phyloP scores from a whole-genome alignment of 1,140 invertebrate species.

The Plutomurus gul region DNA sequence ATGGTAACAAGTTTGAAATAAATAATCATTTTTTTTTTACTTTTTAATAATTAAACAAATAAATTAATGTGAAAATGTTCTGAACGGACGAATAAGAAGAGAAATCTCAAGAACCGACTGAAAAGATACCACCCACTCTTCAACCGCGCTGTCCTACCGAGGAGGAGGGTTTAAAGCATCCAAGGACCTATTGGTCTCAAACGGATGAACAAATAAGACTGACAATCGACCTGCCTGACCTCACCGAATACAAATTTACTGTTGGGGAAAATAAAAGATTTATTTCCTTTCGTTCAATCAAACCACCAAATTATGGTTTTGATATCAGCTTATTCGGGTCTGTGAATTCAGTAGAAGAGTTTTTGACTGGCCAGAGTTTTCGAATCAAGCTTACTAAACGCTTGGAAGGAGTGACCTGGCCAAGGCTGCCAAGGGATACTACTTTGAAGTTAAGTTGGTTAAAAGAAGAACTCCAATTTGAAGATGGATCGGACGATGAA shows the following conservation, averaged over 20 bases:
- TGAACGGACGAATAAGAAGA: neutral
- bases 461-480: neutral
- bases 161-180: neutral
- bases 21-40: too few species aligned
- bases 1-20: too few species aligned
- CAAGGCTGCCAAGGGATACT: neutral
- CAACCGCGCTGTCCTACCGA: neutral
- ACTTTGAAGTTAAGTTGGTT: neutral
- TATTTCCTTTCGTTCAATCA: neutral
- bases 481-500: neutral
- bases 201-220: neutral
- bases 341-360: neutral
- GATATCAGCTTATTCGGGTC: neutral
- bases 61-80: neutral
- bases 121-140: neutral
- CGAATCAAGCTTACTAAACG: neutral
- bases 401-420: neutral
- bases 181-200: conserved; percentile 11
- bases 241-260: neutral
- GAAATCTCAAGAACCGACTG: neutral
- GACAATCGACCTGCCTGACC: neutral
- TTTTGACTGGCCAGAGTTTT: neutral
- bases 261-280: neutral
- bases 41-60: neutral
- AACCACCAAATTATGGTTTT: conserved; percentile 19